These are phyloP conservation scores for Cryptosula pallasiana DNA, from an alignment of 2,888 invertebrate genomes.

Conservation along the genomic window DNA sequence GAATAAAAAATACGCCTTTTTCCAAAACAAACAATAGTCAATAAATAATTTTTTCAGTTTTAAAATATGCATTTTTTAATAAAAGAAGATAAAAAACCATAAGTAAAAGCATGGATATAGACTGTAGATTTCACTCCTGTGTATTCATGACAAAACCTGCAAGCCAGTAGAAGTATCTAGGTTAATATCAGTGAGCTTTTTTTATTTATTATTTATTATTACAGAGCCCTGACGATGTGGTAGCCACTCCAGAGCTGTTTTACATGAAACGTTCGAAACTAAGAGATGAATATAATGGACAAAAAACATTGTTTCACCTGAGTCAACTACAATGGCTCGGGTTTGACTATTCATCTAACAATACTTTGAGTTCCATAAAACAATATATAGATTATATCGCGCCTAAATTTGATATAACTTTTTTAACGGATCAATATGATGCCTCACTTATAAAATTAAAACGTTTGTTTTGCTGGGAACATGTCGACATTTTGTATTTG, in stretches of 20 bases:
- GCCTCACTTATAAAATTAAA: background rate
- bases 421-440: slow-evolving; percentile 17
- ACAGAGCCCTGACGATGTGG: background rate
- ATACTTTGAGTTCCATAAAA: background rate
- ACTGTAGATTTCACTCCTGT: no score
- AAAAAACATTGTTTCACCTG: background rate
- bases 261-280: background rate
- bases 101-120: no score
- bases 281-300: slow-evolving; percentile 11
- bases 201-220: no score
- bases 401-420: background rate
- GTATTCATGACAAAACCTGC: no score
- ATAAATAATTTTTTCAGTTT: no score
- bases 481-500: slow-evolving; percentile 1
- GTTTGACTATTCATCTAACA: background rate
- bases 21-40: no score
- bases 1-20: no score
- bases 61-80: no score
- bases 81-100: no score
- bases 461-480: background rate
- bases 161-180: no score
- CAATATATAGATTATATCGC: background rate
- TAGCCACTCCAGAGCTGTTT: background rate
- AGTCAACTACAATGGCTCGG: slow-evolving; percentile 19
- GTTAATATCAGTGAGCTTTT: no score